phyloP scores from a whole-genome alignment of 2,797 vertebrate genomes.

The Atherinosoma microstoma region DNA sequence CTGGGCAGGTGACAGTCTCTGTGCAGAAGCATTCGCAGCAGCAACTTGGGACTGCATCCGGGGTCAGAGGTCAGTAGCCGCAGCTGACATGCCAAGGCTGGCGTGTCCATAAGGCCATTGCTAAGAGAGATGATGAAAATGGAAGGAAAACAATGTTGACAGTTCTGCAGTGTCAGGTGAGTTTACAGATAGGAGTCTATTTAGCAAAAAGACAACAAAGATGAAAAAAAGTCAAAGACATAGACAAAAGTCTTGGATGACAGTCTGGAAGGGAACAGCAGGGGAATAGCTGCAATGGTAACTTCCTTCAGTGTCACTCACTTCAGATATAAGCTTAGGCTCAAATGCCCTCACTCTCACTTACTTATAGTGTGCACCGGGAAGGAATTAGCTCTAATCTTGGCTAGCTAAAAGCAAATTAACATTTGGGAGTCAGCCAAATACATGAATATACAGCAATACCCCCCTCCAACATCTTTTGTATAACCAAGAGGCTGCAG shows the following conservation, averaged over 20 bases:
- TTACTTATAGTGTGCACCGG: conserved; percentile 86
- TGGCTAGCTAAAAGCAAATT: conserved; percentile 91
- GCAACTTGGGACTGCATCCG: conserved; percentile 86
- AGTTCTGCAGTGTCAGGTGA: conserved; percentile 89
- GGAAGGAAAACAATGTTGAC: conserved; percentile 78
- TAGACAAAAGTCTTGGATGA: conserved; percentile 64
- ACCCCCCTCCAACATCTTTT: conserved; percentile 82
- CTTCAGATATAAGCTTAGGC: conserved; percentile 79
- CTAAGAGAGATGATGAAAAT: conserved; percentile 79
- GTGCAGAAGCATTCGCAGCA: conserved; percentile 88
- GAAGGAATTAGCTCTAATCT: conserved; percentile 92
- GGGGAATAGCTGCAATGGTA: conserved; percentile 66
- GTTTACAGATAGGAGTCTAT: conserved; percentile 68
- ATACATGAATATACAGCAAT: conserved; percentile 87
- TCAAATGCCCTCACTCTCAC: conserved; percentile 84
- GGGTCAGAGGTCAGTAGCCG: conserved; percentile 93
- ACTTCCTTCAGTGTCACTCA: conserved; percentile 83
- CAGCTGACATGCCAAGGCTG: conserved; percentile 86
- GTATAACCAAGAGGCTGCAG: conserved; percentile 83
- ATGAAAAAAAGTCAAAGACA: conserved; percentile 49
- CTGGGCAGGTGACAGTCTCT: conserved; percentile 88
- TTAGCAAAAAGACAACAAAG: conserved; percentile 60
- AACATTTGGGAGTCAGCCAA: conserved; percentile 89
- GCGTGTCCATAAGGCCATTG: conserved; percentile 81
- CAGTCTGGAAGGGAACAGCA: conserved; percentile 75